Evolutionary conservation across 2,797 vertebrate species (phyloP).

Genomic region (Pangasius djambal): DNA sequence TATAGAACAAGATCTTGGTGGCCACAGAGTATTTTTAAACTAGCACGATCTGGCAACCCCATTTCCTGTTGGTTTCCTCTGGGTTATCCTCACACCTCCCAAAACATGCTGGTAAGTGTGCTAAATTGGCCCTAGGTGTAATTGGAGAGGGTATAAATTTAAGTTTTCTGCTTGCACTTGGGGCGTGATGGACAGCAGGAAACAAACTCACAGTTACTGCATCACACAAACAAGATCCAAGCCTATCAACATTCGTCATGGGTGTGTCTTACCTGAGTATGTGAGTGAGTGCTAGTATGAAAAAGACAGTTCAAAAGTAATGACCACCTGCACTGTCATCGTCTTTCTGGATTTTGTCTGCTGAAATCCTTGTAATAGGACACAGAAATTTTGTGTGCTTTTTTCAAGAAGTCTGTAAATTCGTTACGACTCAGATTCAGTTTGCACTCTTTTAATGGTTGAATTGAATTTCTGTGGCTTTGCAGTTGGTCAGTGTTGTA

Average conservation of each 20-base stretch:
- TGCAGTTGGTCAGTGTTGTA: no score
- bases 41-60: background rate
- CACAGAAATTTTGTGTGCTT: background rate
- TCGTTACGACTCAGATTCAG: no score
- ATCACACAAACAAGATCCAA: background rate
- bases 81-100: background rate
- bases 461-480: no score
- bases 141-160: background rate
- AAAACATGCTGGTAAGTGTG: background rate
- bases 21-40: background rate
- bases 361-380: background rate
- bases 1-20: background rate
- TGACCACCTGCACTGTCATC: background rate
- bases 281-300: background rate
- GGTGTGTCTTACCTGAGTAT: background rate
- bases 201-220: background rate
- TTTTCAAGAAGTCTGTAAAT: background rate
- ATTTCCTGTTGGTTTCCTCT: background rate
- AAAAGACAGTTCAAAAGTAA: background rate
- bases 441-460: no score
- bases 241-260: background rate
- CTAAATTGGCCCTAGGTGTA: background rate
- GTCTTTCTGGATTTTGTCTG: background rate
- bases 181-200: background rate
- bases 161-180: background rate